Base-by-base conservation (phyloP, 1,140 invertebrate genomes). In the Ectropis grisescens region DNA sequence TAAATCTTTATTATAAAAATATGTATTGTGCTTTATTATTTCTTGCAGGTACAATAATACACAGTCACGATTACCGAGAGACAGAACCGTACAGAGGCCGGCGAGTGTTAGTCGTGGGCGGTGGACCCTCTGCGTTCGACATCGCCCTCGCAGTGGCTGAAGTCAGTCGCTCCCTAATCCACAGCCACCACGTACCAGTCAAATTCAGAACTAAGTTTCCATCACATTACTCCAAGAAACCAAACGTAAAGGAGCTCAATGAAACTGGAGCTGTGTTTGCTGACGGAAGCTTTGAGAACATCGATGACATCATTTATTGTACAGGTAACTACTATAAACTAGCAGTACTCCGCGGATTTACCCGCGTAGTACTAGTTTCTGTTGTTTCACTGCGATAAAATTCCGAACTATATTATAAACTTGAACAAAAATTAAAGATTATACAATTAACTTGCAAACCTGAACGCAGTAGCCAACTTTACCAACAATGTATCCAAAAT, bases 101-200 rank as follows among this genome's bases (percentile, higher is more conserved):
- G 47, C 82, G 53, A n/a, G 92, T 97, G 0, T 70, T 93, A 0
- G 85, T 96, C 13, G 76, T 97, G 11, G 96, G 96, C 2, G 91
- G 90, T 27, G 93, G 93, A 12, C 90, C 93, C 10, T 96, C 94
- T 5, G 95, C 93, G 1, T 85, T 90, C 83, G 94, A 96, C 60
- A 88, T 96, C 24, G 85, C 89, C 3, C 61, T 94, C 11, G 92
- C 94, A 45, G 86, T 96, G 32, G 87, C 91, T 0, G 70, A 69
- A 24, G 75, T 84, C 6, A 88, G 90, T 2, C 82, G 84, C 41
- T 72, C 84, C 26, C 86, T 93, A 9, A 65, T 85, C 11, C 70
- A 92, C 19, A 91, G 90, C 53, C 90, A 91, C 58, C 90, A 91
- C 41, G 72, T 64, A 0, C 44, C 35, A 29, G 37, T 61, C 1